These are phyloP conservation scores for Stigmatopora argus DNA, from an alignment of 2,113 vertebrate genomes.

Conservation along the genomic window DNA sequence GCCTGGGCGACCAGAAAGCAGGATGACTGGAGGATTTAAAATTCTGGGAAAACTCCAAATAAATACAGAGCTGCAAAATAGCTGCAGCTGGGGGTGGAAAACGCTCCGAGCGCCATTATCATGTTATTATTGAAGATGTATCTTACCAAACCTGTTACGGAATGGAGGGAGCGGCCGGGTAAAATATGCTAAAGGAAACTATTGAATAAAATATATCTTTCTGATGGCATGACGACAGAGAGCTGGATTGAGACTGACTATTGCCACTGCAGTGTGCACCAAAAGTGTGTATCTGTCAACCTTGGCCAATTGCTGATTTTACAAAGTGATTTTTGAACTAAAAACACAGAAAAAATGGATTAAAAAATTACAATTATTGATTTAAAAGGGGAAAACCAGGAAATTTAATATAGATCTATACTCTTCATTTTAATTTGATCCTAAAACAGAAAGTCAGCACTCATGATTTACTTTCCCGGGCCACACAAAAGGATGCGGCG, in stretches of 20 bases:
- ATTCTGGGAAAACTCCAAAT: conserved; percentile 48
- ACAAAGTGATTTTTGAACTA: too few species aligned
- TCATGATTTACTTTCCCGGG: too few species aligned
- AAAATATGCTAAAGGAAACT: conserved; percentile 32
- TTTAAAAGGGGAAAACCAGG: too few species aligned
- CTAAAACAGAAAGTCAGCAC: too few species aligned
- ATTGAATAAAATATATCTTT: conserved; percentile 36
- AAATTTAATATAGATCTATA: too few species aligned
- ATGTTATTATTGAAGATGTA: conserved; percentile 53
- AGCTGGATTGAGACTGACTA: conserved; percentile 39
- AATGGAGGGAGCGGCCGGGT: conserved; percentile 49
- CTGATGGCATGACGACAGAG: conserved; percentile 36
- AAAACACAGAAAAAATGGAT: too few species aligned
- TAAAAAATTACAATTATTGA: too few species aligned
- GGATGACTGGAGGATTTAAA: conserved; percentile 58
- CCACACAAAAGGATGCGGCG: too few species aligned
- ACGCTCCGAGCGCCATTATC: conserved; percentile 55
- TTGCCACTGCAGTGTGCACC: conserved; percentile 33
- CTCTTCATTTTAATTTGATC: too few species aligned
- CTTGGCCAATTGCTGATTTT: too few species aligned
- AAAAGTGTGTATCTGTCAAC: conserved; percentile 67
- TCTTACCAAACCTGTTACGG: conserved; percentile 44
- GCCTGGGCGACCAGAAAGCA: conserved; percentile 53
- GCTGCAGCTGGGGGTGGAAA: conserved; percentile 48
- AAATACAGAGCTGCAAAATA: conserved; percentile 54